Base-by-base conservation (phyloP, 53 echinoderm and acorn worm genomes). In the Henricia sp. region DNA sequence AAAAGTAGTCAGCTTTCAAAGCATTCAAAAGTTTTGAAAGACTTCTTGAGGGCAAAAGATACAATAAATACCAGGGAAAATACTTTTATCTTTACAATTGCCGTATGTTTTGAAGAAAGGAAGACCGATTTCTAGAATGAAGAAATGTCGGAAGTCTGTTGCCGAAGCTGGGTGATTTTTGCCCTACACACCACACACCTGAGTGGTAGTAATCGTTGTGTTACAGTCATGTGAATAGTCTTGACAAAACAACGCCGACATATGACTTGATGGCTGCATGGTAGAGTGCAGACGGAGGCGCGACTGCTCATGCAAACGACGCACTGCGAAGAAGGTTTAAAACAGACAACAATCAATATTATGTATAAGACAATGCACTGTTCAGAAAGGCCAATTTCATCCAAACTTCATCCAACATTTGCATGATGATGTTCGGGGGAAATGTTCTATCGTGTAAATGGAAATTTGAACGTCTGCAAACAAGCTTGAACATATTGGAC, bases 171-270 rank as follows among this genome's bases (percentile, higher is more conserved):
- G 6, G 90, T 78, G 63, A 97, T 90, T 80, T 94, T 94, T 6
- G 97, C 84, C 43, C 97, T 83, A 50, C 97, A 97, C 50, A 97
- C 67, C 21, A 97, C 97, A 50, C 97, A 97, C 55, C 94, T 74
- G 4, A 97, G 84, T 28, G 97, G 97, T 51, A 97, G 90, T 43
- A 97, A 75, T 51, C 97, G 72, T 52, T 97, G 97, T 10, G 94
- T 92, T 16, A 97, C 90, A 6, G 97, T 94, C 71, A 97, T 86
- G 78, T 97, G 97, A 34, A 97, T 97, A 19, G 97, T 97, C 82
- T 92, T 94, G 52, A 97, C 97, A 60, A 97, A 97, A 66, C 97
- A 97, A 28, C 88, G 92, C 48, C 94, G 82, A 69, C 97, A 97
- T 55, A 97, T 86, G 50, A 97, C 92, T 58, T 89, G 87, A 80